Percentiles rank a stretch among this genome's conserved stretches.
These are phyloP conservation scores for Nilaparvata lugens DNA, from an alignment of 1,140 invertebrate species.

Conservation along the genomic window DNA sequence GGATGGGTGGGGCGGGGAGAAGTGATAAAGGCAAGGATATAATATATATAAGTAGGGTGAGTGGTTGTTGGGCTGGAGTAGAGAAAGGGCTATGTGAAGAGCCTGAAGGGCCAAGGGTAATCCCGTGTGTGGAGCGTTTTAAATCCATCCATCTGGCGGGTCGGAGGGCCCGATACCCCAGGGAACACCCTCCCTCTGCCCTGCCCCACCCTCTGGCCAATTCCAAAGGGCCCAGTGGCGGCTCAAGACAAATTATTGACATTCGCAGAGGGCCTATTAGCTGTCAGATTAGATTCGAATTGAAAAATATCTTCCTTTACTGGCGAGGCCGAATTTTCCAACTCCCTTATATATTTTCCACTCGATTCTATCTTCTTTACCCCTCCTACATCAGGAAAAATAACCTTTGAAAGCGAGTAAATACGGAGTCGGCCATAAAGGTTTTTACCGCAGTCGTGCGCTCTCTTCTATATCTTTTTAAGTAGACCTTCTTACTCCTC, in stretches of 20 bases:
- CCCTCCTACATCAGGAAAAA: too few species aligned
- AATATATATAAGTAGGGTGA: constrained; percentile 7
- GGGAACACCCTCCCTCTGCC: background rate
- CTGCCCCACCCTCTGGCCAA: constrained; percentile 3
- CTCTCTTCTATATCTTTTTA: too few species aligned
- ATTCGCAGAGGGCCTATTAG: constrained; percentile 27
- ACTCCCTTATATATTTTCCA: too few species aligned
- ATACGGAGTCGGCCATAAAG: too few species aligned
- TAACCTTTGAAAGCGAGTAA: too few species aligned
- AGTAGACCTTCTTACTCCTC: too few species aligned
- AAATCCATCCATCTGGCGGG: constrained; percentile 14
- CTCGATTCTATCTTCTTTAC: too few species aligned
- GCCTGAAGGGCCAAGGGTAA: background rate
- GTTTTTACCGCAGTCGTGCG: too few species aligned
- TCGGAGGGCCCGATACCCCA: background rate
- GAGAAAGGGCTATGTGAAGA: constrained; percentile 12
- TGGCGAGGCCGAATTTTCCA: too few species aligned
- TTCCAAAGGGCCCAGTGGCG: constrained; percentile 7
- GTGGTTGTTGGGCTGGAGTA: constrained; percentile 1
- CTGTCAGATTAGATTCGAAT: constrained; percentile 33
- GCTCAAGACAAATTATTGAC: constrained; percentile 27
- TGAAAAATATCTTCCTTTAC: constrained; percentile 26
- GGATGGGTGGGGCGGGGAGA: background rate
- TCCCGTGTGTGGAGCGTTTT: constrained; percentile 16
- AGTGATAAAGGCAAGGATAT: background rate